A percentile compares a stretch with the other conserved stretches of the same genome.
These are phyloP conservation scores for Chrysolina haemoptera DNA, from an alignment of 2,888 invertebrate species.

Conservation along the genomic window DNA sequence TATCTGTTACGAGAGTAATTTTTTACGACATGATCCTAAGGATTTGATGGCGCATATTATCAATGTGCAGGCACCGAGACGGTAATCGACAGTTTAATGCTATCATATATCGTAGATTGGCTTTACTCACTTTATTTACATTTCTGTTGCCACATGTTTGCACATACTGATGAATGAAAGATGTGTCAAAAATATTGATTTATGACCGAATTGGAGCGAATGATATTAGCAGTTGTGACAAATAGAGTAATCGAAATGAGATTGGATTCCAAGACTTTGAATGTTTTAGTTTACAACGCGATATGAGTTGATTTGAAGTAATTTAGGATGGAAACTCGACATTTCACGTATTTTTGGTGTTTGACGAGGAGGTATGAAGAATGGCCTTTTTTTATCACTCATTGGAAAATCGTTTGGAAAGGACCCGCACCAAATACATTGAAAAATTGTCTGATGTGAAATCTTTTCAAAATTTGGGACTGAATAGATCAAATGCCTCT, in stretches of 20 bases:
- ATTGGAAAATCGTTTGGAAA: too few species aligned
- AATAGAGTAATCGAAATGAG: constrained; percentile 1
- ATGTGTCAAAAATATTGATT: constrained; percentile 19
- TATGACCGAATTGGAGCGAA: not conserved
- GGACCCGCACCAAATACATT: too few species aligned
- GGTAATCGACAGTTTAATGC: constrained; percentile 37
- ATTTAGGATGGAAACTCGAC: too few species aligned
- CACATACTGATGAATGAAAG: constrained; percentile 17
- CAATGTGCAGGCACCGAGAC: constrained; percentile 40
- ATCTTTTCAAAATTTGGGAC: too few species aligned
- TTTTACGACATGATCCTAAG: not conserved
- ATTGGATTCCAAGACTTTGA: constrained; percentile 6
- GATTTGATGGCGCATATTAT: constrained; percentile 8
- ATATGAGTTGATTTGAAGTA: constrained; percentile 1
- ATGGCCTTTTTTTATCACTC: too few species aligned
- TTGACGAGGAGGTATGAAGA: too few species aligned
- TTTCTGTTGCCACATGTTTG: constrained; percentile 14
- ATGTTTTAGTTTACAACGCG: not conserved
- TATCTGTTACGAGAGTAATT: not conserved
- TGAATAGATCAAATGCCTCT: too few species aligned
- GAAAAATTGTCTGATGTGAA: too few species aligned
- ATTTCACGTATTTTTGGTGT: too few species aligned
- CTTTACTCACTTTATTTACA: constrained; percentile 30
- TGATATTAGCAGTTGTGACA: constrained; percentile 2
- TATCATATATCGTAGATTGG: constrained; percentile 38